Evolutionary conservation across 1,140 invertebrate genomes (phyloP), one percentile per base, ranked within the genome.

Genomic region (Brevipalpus yothersi): DNA sequence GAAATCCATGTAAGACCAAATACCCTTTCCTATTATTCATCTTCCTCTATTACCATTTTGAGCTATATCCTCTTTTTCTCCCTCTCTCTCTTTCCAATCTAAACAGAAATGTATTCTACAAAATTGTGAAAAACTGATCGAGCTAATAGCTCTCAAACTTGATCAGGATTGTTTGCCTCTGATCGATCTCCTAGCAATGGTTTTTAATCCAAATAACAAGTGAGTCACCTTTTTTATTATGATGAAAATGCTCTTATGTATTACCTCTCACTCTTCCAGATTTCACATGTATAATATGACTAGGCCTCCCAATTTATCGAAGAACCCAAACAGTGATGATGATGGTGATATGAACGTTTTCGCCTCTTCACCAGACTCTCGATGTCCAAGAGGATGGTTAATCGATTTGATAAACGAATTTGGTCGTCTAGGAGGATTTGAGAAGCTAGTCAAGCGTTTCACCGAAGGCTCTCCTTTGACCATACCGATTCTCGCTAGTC

Each of bases 381-480:
- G 72, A 65, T 68, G 68, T 19, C 72, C 72, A 21, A 69, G 68
- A 65, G 90, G 90, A 53, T 95, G 91, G 90, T 79, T 95, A 42
- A 86, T 95, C 58, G 90, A 95, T 78, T 76, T 95, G 61, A 86
- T 95, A 60, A 95, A 96, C 77, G 80, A 79, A 68, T 95, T 95
- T 76, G 91, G 91, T 19, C 79, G 80, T 67, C 73, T 85, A 53
- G 80, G 82, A 62, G 91, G 92, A 62, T 96, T 96, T 74, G 78
- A 86, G 68, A 82, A 83, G 67, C 71, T 95, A 58, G 73, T 86
- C 57, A 83, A 90, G 68, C 76, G 90, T 68, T 94, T 95, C 76
- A 80, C 83, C 68, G 76, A 73, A 67, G 78, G 77, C 53, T 75
- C 77, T 65, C 79, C 79, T 71, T 72, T 90, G 62, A 80, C 81